Conservation (phyloP, 2,113 vertebrate genomes). For the Dromaius novaehollandiae region DNA sequence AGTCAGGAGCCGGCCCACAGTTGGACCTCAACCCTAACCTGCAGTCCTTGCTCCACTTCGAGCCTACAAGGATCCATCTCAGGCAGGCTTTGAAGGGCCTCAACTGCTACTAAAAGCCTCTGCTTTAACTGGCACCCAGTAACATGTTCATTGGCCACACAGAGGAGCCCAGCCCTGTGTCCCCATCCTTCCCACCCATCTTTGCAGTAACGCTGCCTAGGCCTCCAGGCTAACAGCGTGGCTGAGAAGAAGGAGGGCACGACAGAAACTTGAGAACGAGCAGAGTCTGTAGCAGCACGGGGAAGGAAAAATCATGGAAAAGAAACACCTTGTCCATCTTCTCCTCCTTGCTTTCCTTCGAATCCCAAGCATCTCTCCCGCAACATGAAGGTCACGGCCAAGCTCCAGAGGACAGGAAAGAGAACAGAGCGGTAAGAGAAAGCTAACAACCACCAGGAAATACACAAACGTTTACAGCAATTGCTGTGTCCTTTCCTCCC, state of each 20-base stretch:
- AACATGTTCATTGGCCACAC: too few relatives aligned
- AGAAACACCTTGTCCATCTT: background rate
- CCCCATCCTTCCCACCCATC: too few relatives aligned
- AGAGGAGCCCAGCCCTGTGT: too few relatives aligned
- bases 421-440: background rate
- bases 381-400: too few relatives aligned
- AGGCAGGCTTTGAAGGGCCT: too few relatives aligned
- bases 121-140: too few relatives aligned
- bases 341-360: background rate
- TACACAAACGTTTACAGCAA: background rate
- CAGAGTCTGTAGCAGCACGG: background rate
- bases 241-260: background rate
- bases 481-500: background rate
- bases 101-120: too few relatives aligned
- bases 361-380: background rate
- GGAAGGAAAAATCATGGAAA: background rate
- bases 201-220: too few relatives aligned
- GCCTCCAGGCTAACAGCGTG: background rate
- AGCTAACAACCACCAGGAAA: background rate
- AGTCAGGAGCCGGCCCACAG: too few relatives aligned
- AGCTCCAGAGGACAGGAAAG: background rate
- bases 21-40: too few relatives aligned
- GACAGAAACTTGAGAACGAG: background rate
- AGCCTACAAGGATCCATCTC: too few relatives aligned
- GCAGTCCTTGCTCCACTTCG: too few relatives aligned